These are phyloP conservation scores for Datnioides undecimradiatus DNA, from an alignment of 2,113 vertebrate genomes.

Conservation along the genomic window DNA sequence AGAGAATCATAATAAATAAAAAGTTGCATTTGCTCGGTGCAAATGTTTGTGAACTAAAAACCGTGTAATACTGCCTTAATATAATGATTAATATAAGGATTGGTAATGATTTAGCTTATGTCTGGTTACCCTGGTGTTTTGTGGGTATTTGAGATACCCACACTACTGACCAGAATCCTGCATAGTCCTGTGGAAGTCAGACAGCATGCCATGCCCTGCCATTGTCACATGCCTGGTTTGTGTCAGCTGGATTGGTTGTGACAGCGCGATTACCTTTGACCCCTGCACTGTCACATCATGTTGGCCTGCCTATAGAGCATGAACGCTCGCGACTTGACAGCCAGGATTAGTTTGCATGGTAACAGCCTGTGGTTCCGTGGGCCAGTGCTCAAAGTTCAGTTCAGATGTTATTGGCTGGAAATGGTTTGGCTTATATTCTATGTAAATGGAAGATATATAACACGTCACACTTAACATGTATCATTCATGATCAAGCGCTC, in stretches of 20 bases:
- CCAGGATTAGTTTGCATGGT: constrained; percentile 66
- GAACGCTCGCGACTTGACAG: constrained; percentile 67
- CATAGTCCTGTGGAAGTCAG: constrained; percentile 18
- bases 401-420: background rate
- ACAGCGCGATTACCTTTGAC: constrained; percentile 80
- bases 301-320: constrained; percentile 47
- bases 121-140: constrained; percentile 13
- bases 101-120: background rate
- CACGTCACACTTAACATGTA: background rate
- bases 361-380: constrained; percentile 51
- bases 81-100: background rate
- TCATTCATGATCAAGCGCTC: background rate
- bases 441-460: background rate
- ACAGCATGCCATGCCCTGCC: constrained; percentile 31
- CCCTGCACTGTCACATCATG: constrained; percentile 77
- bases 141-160: constrained; percentile 12
- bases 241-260: constrained; percentile 73
- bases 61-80: background rate
- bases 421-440: background rate
- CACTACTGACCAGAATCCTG: background rate
- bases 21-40: background rate
- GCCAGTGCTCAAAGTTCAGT: background rate
- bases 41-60: background rate
- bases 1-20: too few species aligned
- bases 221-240: constrained; percentile 51